Percentiles rank a stretch among this genome's conserved stretches.
Conservation (phyloP, 2,888 invertebrate genomes). For the Lamproptera curius region DNA sequence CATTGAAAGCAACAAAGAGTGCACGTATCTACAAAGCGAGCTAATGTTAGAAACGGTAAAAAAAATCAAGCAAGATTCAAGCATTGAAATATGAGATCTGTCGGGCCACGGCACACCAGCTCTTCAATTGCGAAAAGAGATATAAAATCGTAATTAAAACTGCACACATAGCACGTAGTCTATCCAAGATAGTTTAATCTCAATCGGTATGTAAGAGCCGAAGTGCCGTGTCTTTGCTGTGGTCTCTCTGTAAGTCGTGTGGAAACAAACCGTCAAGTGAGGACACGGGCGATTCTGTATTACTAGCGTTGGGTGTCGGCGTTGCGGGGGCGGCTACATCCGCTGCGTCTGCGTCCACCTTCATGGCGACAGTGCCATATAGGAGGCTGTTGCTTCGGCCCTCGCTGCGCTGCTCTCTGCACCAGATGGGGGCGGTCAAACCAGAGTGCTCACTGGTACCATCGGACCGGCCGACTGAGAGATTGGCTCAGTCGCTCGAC, state of each 20-base stretch:
- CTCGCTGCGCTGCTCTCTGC: slow-evolving; percentile 51
- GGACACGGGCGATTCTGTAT: slow-evolving; percentile 67
- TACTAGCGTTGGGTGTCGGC: slow-evolving; percentile 56
- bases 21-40: not conserved
- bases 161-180: no score
- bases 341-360: slow-evolving; percentile 47
- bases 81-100: slow-evolving; percentile 1
- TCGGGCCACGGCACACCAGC: not conserved
- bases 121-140: not conserved
- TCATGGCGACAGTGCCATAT: slow-evolving; percentile 32
- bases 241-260: slow-evolving; percentile 8
- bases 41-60: not conserved
- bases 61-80: not conserved
- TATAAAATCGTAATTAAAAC: no score
- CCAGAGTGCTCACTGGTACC: no score
- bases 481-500: no score
- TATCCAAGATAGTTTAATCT: no score
- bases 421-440: slow-evolving; percentile 45
- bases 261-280: slow-evolving; percentile 68
- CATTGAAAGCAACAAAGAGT: not conserved
- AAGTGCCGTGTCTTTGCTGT: no score
- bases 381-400: slow-evolving; percentile 21
- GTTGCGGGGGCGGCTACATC: slow-evolving; percentile 50
- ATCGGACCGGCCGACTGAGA: not conserved
- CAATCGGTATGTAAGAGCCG: no score